Conservation (phyloP, 1,140 invertebrate genomes). For the Drosophila novamexicana region DNA sequence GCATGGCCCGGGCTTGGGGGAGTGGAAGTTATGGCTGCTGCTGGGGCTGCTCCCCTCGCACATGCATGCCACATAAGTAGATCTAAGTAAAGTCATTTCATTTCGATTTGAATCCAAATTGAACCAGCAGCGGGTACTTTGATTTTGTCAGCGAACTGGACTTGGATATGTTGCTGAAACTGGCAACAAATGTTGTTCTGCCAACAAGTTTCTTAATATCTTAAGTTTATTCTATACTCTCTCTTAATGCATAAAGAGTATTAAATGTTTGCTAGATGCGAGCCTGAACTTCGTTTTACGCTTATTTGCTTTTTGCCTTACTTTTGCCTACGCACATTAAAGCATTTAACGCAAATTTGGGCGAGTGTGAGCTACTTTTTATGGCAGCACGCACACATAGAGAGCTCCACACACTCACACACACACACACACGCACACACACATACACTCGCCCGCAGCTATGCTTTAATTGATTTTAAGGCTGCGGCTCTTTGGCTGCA, state of each 20-base stretch:
- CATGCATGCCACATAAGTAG: slow-evolving; percentile 47
- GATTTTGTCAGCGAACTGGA: neutral
- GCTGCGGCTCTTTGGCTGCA: slow-evolving; percentile 39
- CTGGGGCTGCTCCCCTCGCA: slow-evolving; percentile 9
- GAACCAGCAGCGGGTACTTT: neutral
- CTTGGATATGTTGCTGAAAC: no score
- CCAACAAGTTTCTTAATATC: no score
- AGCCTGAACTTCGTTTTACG: neutral
- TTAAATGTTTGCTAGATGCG: neutral
- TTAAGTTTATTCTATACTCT: no score
- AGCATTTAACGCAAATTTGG: slow-evolving; percentile 61
- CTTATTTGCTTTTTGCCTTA: neutral
- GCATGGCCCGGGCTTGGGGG: neutral
- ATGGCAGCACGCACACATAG: slow-evolving; percentile 8
- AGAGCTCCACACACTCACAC: neutral
- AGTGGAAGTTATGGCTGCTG: neutral
- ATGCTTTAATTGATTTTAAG: slow-evolving; percentile 70
- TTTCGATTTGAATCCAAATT: slow-evolving; percentile 78
- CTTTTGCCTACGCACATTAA: slow-evolving; percentile 58
- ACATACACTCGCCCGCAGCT: slow-evolving; percentile 23
- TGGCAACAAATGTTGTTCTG: no score
- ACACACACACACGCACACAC: slow-evolving; percentile 1
- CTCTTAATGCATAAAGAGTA: neutral
- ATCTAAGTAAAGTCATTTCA: slow-evolving; percentile 70
- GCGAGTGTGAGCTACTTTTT: slow-evolving; percentile 21